Evolutionary conservation across 2,113 vertebrate genomes (phyloP), one percentile per base, ranked within the genome.

Genomic region (Mesembrinibis cayennensis): DNA sequence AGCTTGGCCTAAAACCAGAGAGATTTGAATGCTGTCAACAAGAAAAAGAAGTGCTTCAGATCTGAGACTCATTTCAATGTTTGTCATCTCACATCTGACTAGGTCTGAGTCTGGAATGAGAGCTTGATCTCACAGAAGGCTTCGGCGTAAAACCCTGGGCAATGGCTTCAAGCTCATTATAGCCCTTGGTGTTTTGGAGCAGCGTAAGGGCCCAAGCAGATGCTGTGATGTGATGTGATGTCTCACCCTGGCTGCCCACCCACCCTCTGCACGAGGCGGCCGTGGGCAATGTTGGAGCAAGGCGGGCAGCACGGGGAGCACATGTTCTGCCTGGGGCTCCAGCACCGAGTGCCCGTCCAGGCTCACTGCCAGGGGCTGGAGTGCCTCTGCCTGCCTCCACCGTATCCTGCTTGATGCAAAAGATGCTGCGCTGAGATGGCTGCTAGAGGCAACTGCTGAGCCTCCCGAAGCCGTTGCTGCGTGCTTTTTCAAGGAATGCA

Each of bases 331-430:
- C 53, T 12, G 0, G 34, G 21, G 12, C 14, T 36, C 9, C 20
- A 56, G 49, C 20, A 26, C 40, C 0, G 1, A 67, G 58, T 3
- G 0, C 30, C 36, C 0, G 0, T 29, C 40, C 20, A n/a, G 74
- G 29, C 1, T 0, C 2, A 2, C 9, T 40, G 40, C 26, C 2
- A 4, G 59, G 11, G 13, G 7, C 53, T 56, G 4, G 0, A 70
- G 16, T 50, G 29, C 42, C 70, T 71, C 80, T 67, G 52, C 36
- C 71, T 69, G 36, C 27, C 30, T 77, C 65, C 2, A 2, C 26
- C 1, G 0, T 30, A 66, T 94, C 36, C 63, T 69, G n/a, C 82
- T 65, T 55, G 26, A 23, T 4, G 5, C 32, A 32, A 42, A 81
- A 65, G 42, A 6, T 56, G 38, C 9, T 50, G 34, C 5, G 2